Evolutionary conservation across 2,888 invertebrate genomes (phyloP).

Genomic region (Conistra vaccinii): DNA sequence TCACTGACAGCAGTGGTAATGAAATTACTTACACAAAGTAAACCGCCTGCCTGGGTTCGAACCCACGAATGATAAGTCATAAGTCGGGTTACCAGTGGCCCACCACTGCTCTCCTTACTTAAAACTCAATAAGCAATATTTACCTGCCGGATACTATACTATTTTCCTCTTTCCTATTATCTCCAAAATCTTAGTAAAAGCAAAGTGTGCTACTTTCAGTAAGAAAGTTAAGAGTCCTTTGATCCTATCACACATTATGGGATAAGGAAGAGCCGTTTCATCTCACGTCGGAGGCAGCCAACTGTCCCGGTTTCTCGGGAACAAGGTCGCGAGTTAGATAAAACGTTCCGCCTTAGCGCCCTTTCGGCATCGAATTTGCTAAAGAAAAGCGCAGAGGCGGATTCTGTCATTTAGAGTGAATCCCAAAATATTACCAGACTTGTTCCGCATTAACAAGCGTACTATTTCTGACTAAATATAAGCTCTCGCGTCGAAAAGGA

Average conservation of each 20-base stretch:
- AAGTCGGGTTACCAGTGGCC: no score
- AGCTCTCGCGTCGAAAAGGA: no score
- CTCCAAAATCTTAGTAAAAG: constrained; percentile 22
- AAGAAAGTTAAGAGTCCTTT: constrained; percentile 33
- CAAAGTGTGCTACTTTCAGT: constrained; percentile 34
- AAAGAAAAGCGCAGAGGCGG: not conserved
- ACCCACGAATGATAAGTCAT: no score
- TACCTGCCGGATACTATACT: not conserved
- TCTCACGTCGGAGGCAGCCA: constrained; percentile 24
- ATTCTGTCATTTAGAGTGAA: not conserved
- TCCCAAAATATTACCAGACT: not conserved
- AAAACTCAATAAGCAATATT: not conserved
- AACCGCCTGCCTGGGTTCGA: no score
- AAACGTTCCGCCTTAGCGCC: constrained; percentile 32
- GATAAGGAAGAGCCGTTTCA: constrained; percentile 22
- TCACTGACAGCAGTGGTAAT: no score
- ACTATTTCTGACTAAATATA: no score
- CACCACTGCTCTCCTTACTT: no score
- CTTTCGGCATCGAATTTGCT: not conserved
- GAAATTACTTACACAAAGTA: no score
- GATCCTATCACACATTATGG: constrained; percentile 48
- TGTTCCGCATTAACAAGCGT: no score
- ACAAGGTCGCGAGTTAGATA: constrained; percentile 46
- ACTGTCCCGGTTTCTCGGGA: constrained; percentile 16
- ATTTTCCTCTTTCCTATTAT: constrained; percentile 15